These are phyloP conservation scores for Passer montanus DNA, from an alignment of 2,113 vertebrate species.

Conservation along the genomic window DNA sequence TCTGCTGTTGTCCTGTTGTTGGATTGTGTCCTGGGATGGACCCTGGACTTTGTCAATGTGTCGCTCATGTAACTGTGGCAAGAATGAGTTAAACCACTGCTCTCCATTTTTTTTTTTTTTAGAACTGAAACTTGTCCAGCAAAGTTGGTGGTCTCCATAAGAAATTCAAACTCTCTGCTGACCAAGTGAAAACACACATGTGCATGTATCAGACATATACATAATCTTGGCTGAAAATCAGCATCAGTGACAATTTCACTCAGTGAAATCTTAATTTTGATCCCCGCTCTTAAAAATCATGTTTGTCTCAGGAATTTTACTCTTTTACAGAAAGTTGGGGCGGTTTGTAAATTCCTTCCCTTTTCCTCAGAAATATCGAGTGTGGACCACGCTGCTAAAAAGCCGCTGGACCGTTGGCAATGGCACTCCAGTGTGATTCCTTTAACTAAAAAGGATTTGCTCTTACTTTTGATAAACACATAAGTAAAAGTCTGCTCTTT, in stretches of 20 bases:
- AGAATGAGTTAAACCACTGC: slow-evolving; percentile 58
- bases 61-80: background rate
- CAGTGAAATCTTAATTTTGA: slow-evolving; percentile 51
- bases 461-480: slow-evolving; percentile 21
- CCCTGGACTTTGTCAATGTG: rapidly evolving
- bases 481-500: background rate
- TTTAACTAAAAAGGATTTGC: background rate
- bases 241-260: slow-evolving; percentile 61
- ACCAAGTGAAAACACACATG: slow-evolving; percentile 72
- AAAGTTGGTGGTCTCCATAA: slow-evolving; percentile 67
- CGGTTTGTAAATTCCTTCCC: background rate
- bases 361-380: background rate
- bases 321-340: background rate
- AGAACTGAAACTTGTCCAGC: slow-evolving; percentile 61
- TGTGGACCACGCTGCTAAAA: background rate
- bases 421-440: rapidly evolving
- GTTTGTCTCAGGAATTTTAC: slow-evolving; percentile 29
- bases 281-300: slow-evolving; percentile 9
- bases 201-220: slow-evolving; percentile 47
- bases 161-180: slow-evolving; percentile 70
- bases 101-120: background rate
- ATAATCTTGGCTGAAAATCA: slow-evolving; percentile 59
- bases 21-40: background rate
- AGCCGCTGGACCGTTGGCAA: rapidly evolving
- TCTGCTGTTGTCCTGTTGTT: background rate